Conservation (phyloP, 2,113 vertebrate genomes). For the Amblyornis subalaris region DNA sequence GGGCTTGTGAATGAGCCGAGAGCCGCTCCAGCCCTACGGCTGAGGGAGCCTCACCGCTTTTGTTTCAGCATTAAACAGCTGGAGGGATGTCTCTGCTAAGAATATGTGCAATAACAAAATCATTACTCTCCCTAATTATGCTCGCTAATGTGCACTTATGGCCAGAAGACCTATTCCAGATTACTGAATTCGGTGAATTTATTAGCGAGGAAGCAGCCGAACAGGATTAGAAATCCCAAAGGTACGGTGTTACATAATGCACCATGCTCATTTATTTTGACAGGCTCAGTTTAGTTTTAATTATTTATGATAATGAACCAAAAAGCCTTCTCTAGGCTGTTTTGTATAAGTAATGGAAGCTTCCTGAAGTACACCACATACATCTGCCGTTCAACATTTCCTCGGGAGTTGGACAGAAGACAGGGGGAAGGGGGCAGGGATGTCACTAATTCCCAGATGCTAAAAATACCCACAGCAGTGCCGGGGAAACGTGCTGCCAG, state of each 20-base stretch:
- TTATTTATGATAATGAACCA: slow-evolving; percentile 55
- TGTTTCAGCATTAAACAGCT: slow-evolving; percentile 53
- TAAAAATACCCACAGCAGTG: slow-evolving; percentile 49
- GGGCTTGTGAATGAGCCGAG: not conserved
- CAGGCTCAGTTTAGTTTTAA: slow-evolving; percentile 56
- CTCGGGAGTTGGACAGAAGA: slow-evolving; percentile 23
- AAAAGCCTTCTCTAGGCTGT: slow-evolving; percentile 40
- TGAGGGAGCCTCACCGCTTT: not conserved
- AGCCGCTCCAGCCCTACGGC: not conserved
- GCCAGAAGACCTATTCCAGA: slow-evolving; percentile 35
- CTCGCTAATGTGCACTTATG: slow-evolving; percentile 21
- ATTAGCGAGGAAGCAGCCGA: slow-evolving; percentile 43
- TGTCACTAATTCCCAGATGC: slow-evolving; percentile 21
- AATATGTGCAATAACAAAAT: slow-evolving; percentile 46
- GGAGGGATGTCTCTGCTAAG: slow-evolving; percentile 28
- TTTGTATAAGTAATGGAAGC: slow-evolving; percentile 47
- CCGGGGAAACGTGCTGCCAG: not conserved
- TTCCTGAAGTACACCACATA: slow-evolving; percentile 46
- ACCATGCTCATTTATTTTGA: not conserved
- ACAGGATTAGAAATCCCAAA: slow-evolving; percentile 54
- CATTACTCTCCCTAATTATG: slow-evolving; percentile 52
- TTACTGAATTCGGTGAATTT: slow-evolving; percentile 41
- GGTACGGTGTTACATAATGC: not conserved
- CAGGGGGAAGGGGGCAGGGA: not conserved
- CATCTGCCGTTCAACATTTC: slow-evolving; percentile 18